phyloP scores from a whole-genome alignment of 1,140 invertebrate species.

The Achatina immaculata region DNA sequence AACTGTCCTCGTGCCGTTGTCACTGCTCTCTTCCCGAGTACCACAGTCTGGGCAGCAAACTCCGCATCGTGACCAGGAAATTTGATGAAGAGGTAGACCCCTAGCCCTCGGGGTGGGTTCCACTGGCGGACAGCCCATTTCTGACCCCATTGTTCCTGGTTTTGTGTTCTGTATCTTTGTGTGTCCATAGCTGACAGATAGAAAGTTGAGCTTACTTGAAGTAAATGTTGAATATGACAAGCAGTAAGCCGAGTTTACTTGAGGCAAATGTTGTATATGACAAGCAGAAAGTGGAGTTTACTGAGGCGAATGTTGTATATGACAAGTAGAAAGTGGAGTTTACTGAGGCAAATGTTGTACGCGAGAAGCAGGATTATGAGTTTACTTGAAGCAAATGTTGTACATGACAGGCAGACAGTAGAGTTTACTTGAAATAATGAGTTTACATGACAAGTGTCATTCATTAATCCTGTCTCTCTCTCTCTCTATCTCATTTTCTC shows the following conservation, averaged over 20 bases:
- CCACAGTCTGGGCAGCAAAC: slow-evolving; percentile 40
- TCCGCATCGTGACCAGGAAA: slow-evolving; percentile 31
- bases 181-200: background rate
- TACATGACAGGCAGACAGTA: background rate
- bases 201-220: background rate
- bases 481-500: background rate
- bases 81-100: slow-evolving; percentile 42
- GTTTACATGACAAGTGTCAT: background rate
- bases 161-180: background rate
- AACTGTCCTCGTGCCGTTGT: slow-evolving; percentile 30
- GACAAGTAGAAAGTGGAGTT: background rate
- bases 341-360: background rate
- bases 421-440: background rate
- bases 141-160: background rate
- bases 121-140: slow-evolving; percentile 9
- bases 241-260: background rate
- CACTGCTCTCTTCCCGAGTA: slow-evolving; percentile 38
- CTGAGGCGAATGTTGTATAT: background rate
- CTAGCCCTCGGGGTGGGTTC: slow-evolving; percentile 26
- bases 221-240: background rate
- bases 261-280: background rate
- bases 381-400: background rate
- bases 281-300: background rate
- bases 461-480: background rate
- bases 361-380: background rate